Evolutionary conservation across 2,888 invertebrate species (phyloP).

Genomic region (Oeneis ivallda): DNA sequence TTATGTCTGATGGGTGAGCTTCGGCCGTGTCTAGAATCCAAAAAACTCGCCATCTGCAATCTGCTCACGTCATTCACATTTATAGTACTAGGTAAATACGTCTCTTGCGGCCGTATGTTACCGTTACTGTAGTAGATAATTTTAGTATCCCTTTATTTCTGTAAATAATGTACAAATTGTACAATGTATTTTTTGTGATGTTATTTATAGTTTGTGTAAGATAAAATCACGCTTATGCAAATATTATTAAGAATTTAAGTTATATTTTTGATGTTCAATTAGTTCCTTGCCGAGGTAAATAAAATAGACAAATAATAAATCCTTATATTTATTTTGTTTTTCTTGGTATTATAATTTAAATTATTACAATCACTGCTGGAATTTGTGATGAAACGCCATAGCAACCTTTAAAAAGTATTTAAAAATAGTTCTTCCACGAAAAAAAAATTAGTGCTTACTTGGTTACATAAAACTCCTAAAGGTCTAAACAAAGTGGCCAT

Average conservation of each 20-base stretch:
- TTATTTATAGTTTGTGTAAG: slow-evolving; percentile 63
- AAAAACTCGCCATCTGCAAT: no score
- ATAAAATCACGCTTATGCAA: slow-evolving; percentile 49
- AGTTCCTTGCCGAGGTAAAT: slow-evolving; percentile 51
- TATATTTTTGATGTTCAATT: slow-evolving; percentile 41
- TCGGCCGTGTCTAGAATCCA: no score
- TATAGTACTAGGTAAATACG: neutral
- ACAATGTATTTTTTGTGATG: slow-evolving; percentile 64
- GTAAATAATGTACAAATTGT: slow-evolving; percentile 68
- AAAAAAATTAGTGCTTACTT: no score
- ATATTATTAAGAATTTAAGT: slow-evolving; percentile 48
- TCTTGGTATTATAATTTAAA: slow-evolving; percentile 65
- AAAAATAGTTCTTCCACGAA: no score
- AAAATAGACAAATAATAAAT: slow-evolving; percentile 67
- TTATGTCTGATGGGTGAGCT: no score
- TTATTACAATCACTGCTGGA: slow-evolving; percentile 70
- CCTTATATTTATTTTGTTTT: slow-evolving; percentile 71
- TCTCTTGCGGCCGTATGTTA: neutral
- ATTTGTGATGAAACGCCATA: slow-evolving; percentile 48
- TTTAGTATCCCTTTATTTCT: slow-evolving; percentile 44
- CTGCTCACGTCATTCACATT: neutral
- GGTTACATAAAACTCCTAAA: no score
- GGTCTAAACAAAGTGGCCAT: no score
- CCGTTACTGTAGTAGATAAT: slow-evolving; percentile 32
- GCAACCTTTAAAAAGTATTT: neutral